Base-by-base conservation (phyloP, 2,113 vertebrate species). In the Ceuthmochares aereus region DNA sequence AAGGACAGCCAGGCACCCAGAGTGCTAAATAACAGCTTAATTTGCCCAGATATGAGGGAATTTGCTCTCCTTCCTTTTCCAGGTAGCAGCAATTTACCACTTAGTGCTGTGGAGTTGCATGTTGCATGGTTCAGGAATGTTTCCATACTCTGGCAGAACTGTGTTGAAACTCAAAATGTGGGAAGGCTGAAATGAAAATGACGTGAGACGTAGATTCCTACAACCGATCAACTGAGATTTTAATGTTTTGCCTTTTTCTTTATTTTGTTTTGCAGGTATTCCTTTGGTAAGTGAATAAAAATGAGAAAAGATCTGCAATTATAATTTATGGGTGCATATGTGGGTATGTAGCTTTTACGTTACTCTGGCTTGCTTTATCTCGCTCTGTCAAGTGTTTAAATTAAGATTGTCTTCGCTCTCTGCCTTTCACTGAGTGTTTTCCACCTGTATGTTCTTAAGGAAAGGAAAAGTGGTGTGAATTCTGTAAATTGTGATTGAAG, bases 261-360 rank as follows among this genome's bases (percentile, higher is more conserved):
- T 32, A 1, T 95, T 96, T 87, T 98, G 79, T 98, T 96, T 98
- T 98, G 73, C 97, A 98, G 98, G 98, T 98, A 98, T 92, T 98
- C 98, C 91, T 98, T 98, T 92, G 98, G 98, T 98, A 98, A 98
- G 98, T 98, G 98, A 90, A 45, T 76, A n/a, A 93, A 96, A 86
- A 26, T 69, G 78, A 89, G 85, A 77, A 85, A 70, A 70, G 77
- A 72, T 54, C 94, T 37, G 49, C 76, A 47, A 25, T 90, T 51
- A 42, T 70, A 58, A 81, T 90, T 56, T 93, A 5, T 51, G 72
- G 32, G 9, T 96, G 43, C 76, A 3, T 89, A 74, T 86, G 67
- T 94, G 94, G 97, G 98, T 98, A 98, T 34, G 97, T 98, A 96
- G 95, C 60, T 81, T 81, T 90, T 84, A 10, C 8, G 4, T 87